Evolutionary conservation across 2,113 vertebrate species (phyloP).

Genomic region (Atherinomorus stipes): DNA sequence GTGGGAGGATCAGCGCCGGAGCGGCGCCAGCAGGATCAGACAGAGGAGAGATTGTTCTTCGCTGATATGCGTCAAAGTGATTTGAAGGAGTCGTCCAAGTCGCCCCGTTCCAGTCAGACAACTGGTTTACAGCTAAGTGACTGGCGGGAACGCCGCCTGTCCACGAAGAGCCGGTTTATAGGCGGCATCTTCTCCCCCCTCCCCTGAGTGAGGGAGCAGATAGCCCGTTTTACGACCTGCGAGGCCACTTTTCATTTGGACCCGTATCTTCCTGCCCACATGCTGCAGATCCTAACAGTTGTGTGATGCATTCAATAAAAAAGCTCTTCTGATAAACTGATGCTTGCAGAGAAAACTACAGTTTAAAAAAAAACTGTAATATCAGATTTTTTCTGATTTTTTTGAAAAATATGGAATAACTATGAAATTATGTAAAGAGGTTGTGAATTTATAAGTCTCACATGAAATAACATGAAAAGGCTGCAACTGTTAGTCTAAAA

Average conservation of each 20-base stretch:
- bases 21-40: conserved; percentile 66
- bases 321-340: too few species aligned
- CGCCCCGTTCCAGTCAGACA: conserved; percentile 50
- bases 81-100: conserved; percentile 39
- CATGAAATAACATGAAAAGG: too few species aligned
- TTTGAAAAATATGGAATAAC: too few species aligned
- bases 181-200: conserved; percentile 23
- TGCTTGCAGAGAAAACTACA: too few species aligned
- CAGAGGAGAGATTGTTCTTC: conserved; percentile 67
- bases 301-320: conserved; percentile 49
- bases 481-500: too few species aligned
- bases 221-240: conserved; percentile 39
- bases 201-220: conserved; percentile 43
- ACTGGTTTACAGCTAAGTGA: conserved; percentile 54
- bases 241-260: conserved; percentile 21
- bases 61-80: conserved; percentile 53
- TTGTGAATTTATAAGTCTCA: too few species aligned
- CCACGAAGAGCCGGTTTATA: conserved; percentile 32
- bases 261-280: conserved; percentile 26
- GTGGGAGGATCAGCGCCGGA: conserved; percentile 68
- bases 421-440: too few species aligned
- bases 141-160: conserved; percentile 35
- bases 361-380: too few species aligned
- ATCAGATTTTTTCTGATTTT: too few species aligned
- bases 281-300: conserved; percentile 43